phyloP scores from a whole-genome alignment of 35 echinoderm and acorn worm species.

The Apostichopus parvimensis region DNA sequence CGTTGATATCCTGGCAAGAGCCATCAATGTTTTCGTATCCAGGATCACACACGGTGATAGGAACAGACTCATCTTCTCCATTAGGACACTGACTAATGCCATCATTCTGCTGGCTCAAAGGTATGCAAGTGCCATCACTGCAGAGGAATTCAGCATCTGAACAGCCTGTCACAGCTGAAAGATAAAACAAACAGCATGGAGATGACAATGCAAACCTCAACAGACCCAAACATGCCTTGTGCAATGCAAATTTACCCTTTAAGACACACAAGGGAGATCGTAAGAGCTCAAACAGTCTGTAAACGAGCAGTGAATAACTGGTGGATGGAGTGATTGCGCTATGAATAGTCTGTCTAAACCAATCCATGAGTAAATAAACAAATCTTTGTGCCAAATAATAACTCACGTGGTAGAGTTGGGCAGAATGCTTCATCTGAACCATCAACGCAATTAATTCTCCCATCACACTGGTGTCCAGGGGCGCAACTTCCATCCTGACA shows the following conservation, averaged over 20 bases:
- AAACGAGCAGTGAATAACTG: too few relatives aligned
- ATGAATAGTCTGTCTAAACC: too few relatives aligned
- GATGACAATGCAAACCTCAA: too few relatives aligned
- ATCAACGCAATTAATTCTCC: not conserved
- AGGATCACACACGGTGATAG: conserved; percentile 23
- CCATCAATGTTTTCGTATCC: conserved; percentile 31
- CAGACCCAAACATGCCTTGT: too few relatives aligned
- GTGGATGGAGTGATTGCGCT: too few relatives aligned
- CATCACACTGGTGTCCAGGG: not conserved
- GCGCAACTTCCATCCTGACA: not conserved
- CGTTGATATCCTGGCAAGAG: conserved; percentile 16
- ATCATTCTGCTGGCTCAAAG: conserved; percentile 58
- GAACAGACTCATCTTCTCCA: conserved; percentile 58
- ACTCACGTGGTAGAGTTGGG: too few relatives aligned
- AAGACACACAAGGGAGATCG: too few relatives aligned
- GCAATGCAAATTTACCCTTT: too few relatives aligned
- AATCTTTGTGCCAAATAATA: too few relatives aligned
- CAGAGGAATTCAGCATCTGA: conserved; percentile 27
- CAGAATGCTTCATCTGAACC: conserved; percentile 11
- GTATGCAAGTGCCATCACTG: conserved; percentile 58
- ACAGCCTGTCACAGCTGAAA: not conserved
- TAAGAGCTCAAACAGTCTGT: too few relatives aligned
- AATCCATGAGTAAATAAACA: too few relatives aligned
- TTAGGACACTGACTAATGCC: conserved; percentile 58
- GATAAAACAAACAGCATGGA: not conserved